Base-by-base conservation (phyloP, 1,140 invertebrate species). In the Caligus rogercresseyi region DNA sequence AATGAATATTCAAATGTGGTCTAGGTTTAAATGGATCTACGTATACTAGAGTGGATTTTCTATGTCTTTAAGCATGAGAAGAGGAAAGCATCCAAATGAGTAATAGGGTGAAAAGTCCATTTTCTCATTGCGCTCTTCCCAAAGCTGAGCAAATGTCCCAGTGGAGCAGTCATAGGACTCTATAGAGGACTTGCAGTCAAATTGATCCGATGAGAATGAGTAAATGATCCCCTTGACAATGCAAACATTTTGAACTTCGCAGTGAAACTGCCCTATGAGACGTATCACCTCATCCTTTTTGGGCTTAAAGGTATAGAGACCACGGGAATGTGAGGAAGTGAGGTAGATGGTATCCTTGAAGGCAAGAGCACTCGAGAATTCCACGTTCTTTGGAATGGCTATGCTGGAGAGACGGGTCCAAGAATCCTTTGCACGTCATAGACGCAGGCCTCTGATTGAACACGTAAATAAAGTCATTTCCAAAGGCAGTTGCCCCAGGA, bases 21-120 rank as follows among this genome's bases (percentile, higher is more conserved):
- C n/a, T n/a, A n/a, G n/a, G n/a, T n/a, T n/a, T n/a, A n/a, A n/a
- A n/a, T n/a, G n/a, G n/a, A n/a, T n/a, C n/a, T n/a, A n/a, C n/a
- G n/a, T n/a, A n/a, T n/a, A n/a, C n/a, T n/a, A n/a, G n/a, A n/a
- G n/a, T n/a, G n/a, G n/a, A n/a, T n/a, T n/a, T n/a, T n/a, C n/a
- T n/a, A n/a, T n/a, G n/a, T 43, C 31, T n/a, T 43, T 43, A 43
- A 11, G 31, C n/a, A 43, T 43, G n/a, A 43, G 31, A 43, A 54
- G 53, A 7, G 53, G 53, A 23, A 54, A 54, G 21, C 53, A 54
- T 16, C 53, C 53, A 23, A 54, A 54, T 7, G 53, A 54, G 21
- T 15, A 54, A 20, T 54, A 54, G 4, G 53, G 4, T 23, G 53
- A 54, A 16, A 54, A 54, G 16, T 54, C 53, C n/a, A 54, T 11